Conservation (phyloP, 1,140 invertebrate species). For the Ostrea denselamellosa region DNA sequence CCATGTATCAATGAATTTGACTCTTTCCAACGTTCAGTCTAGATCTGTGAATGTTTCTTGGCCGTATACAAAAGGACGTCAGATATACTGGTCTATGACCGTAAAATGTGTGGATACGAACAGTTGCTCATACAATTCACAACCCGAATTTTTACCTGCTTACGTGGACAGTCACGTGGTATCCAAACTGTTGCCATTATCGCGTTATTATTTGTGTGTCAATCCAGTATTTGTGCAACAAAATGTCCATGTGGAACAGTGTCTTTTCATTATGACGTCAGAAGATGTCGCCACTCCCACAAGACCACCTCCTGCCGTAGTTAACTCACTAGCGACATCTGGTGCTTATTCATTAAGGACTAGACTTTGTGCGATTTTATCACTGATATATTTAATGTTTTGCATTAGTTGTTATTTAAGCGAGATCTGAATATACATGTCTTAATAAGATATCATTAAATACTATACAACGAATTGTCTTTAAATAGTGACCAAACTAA, state of each 20-base stretch:
- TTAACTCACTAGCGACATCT: neutral
- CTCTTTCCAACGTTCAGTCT: constrained; percentile 14
- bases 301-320: neutral
- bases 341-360: constrained; percentile 3
- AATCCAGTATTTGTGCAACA: constrained; percentile 57
- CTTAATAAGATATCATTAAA: neutral
- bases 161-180: constrained; percentile 46
- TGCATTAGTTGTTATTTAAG: neutral
- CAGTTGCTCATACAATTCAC: constrained; percentile 15
- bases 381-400: neutral
- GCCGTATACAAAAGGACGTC: constrained; percentile 58
- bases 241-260: constrained; percentile 57
- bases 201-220: constrained; percentile 60
- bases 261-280: constrained; percentile 53
- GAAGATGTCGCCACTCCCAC: constrained; percentile 9
- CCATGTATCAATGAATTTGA: constrained; percentile 56
- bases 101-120: constrained; percentile 46
- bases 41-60: constrained; percentile 52
- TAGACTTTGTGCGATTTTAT: constrained; percentile 15
- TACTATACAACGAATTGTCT: neutral
- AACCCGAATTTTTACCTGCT: constrained; percentile 52
- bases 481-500: no score
- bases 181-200: constrained; percentile 36
- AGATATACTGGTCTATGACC: constrained; percentile 60
- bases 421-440: neutral